Evolutionary conservation across 1,140 invertebrate species (phyloP), one percentile per base, ranked within the genome.

Genomic region (Drosophila orena): DNA sequence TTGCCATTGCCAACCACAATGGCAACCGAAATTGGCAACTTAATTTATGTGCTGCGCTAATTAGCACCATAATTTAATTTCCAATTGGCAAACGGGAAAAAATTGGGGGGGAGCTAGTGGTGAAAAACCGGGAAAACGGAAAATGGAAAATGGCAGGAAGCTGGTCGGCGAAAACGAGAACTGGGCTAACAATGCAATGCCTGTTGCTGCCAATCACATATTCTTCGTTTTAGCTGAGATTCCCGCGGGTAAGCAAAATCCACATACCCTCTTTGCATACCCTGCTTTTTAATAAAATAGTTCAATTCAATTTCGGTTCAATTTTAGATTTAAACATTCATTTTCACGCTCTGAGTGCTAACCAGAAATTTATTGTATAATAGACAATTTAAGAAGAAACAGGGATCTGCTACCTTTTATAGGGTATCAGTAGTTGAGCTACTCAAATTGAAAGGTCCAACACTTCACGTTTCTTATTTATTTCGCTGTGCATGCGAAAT

Each of bases 31-130:
- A 89, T 89, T 89, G 84, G 72, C 76, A 80, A 58, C 79, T 77
- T 88, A 88, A 88, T 84, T 88, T 84, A 88, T 79, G 81, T 49
- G 58, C 84, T 49, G 50, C 55, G 70, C 72, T 88, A 88, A 88
- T 88, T 88, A 88, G 79, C 79, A 64, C 76, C 84, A 74, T 88
- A 88, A 88, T 88, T 88, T 88, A 77, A 88, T 88, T 88, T 89
- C 47, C 49, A 77, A 88, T 83, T 79, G 72, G 57, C 64, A 83
- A 78, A 71, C 60, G 79, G 43, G 61, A 47, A 22, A 43, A 47
- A 49, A 37, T 22, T 7, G 14, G 43, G 1, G 22, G 27, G 12
- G 7, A 30, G 30, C 30, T 2, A 30, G 30, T 30, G 30, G 1
- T 30, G 30, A 30, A 30, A 30, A 30, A 3, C 7, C 11, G 15